Base-by-base conservation (phyloP, 2,888 invertebrate genomes). In the Ormyrus pomaceus region DNA sequence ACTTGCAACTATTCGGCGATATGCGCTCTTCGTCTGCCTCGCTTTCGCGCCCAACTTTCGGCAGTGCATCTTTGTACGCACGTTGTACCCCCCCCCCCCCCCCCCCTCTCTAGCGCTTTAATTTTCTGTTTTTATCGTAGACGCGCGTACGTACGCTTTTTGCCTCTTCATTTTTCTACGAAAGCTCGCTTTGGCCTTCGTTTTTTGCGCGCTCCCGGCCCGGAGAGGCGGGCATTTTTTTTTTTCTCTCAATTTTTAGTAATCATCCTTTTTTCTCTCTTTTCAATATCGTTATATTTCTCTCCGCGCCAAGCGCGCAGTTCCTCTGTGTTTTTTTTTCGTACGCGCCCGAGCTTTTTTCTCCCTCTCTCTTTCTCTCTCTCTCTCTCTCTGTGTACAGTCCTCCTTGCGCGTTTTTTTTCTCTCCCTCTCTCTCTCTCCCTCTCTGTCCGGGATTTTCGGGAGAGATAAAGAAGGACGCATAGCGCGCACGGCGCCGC, bases 391-490 rank as follows among this genome's bases (percentile, higher is more conserved):
- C 8, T 48, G 19, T 72, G 8, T 11, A 13, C 11, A 61, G 55
- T 62, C 45, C 55, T 65, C 68, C 59, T 64, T 64, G 70, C 58
- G 61, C 65, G 70, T 75, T 64, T 74, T 71, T 77, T 65, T 62
- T 48, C 66, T 66, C 66, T 13, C 53, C n/a, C 56, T 71, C 45
- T 58, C 70, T 64, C 70, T 48, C 53, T 55, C 59, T 71, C 56
- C 13, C 58, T 65, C 65, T 53, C 48, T 8, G n/a, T 65, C 55
- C 61, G 34, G 72, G 55, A 76, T 77, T 80, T 77, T 80, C 68
- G 77, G 80, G 10, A 46, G 70, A 56, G 79, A 73, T 19, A 74
- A 62, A 73, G 62, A 71, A 70, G 55, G 56, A 69, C 8, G 34
- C 3, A n/a, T n/a, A 34, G 34, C 34, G 34, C 34, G 34, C 34